Percentiles rank a stretch among this genome's conserved stretches.
Evolutionary conservation across 1,140 invertebrate species (phyloP).

Genomic region (Eciton burchellii): DNA sequence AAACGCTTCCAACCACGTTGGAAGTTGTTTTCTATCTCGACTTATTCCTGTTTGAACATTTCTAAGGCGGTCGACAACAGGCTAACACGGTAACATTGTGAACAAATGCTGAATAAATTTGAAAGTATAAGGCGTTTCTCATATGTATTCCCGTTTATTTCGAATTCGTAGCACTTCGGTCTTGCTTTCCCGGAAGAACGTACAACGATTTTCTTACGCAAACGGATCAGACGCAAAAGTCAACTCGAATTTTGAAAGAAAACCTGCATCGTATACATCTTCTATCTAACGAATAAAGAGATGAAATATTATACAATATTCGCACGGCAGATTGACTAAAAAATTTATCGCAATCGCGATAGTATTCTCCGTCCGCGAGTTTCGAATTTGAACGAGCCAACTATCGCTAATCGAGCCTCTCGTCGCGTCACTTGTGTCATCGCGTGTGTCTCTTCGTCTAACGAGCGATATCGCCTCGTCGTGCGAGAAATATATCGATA

Average conservation of each 20-base stretch:
- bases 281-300: not conserved
- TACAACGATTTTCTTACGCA: no score
- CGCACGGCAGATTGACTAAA: no score
- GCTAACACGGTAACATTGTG: not conserved
- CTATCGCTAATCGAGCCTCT: not conserved
- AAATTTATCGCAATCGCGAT: conserved; percentile 20
- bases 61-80: no score
- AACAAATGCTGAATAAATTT: not conserved
- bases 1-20: not conserved
- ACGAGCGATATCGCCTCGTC: conserved; percentile 21
- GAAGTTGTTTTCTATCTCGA: not conserved
- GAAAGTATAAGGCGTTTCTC: not conserved
- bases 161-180: no score
- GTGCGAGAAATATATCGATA: not conserved
- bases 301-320: not conserved
- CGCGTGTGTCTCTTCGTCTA: conserved; percentile 16
- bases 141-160: not conserved
- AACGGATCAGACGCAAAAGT: not conserved
- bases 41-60: not conserved
- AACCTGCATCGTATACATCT: not conserved
- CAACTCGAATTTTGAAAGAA: not conserved
- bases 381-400: not conserved
- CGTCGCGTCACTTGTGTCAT: conserved; percentile 25
- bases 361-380: not conserved
- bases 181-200: no score